phyloP scores from a whole-genome alignment of 2,888 invertebrate species.

The Adineta ricciae region DNA sequence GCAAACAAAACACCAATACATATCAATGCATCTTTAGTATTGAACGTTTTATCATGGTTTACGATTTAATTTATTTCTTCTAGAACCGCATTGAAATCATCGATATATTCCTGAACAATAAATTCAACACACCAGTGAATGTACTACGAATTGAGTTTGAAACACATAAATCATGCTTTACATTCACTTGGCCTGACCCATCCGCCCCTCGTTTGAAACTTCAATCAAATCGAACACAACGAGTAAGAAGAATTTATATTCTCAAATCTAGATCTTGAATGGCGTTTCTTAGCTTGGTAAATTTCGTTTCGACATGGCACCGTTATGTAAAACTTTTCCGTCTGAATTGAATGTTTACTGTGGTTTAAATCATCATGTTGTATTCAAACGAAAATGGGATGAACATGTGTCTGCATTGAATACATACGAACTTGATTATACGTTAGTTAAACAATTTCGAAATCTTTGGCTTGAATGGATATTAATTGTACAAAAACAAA shows the following conservation, averaged over 20 bases:
- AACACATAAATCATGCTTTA: neutral
- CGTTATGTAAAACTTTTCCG: neutral
- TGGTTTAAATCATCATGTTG: neutral
- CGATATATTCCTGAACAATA: neutral
- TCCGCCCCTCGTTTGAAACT: neutral
- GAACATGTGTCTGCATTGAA: neutral
- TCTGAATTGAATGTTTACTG: neutral
- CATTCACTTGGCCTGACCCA: neutral
- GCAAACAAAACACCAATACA: neutral
- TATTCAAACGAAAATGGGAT: neutral
- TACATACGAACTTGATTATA: neutral
- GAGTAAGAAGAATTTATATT: neutral
- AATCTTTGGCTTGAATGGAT: neutral
- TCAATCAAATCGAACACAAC: neutral
- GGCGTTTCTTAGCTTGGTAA: neutral
- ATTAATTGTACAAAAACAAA: neutral
- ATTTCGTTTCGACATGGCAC: neutral
- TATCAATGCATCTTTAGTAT: neutral
- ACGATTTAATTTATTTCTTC: neutral
- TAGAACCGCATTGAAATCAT: neutral
- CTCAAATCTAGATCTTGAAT: too few species aligned
- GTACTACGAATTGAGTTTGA: neutral
- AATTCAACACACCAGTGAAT: neutral
- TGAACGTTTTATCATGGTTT: too few species aligned
- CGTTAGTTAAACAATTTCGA: neutral